Conservation (phyloP, 2,113 vertebrate genomes). For the Numida meleagris region DNA sequence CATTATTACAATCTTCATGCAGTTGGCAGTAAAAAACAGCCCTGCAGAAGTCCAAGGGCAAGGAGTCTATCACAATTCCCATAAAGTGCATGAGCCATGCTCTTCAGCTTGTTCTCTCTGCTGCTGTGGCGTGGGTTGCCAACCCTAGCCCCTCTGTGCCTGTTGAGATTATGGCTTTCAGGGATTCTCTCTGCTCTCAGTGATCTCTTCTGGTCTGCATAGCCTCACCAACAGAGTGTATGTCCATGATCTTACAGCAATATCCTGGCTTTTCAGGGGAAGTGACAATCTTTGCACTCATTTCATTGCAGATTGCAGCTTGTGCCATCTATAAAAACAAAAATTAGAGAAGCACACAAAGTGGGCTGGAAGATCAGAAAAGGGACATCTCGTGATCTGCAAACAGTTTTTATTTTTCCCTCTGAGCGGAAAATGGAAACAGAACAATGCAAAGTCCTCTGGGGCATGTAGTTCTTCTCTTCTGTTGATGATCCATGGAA, state of each 20-base stretch:
- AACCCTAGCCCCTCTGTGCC: not conserved
- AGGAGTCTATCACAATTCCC: not conserved
- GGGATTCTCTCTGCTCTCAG: not conserved
- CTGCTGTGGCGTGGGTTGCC: not conserved
- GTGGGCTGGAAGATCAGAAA: too few relatives aligned
- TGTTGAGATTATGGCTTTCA: not conserved
- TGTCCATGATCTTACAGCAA: not conserved
- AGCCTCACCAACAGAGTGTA: not conserved
- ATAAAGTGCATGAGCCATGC: not conserved
- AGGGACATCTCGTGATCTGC: too few relatives aligned
- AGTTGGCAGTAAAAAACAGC: not conserved
- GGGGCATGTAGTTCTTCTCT: too few relatives aligned
- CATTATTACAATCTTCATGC: not conserved
- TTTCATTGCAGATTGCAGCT: not conserved
- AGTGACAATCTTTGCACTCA: not conserved
- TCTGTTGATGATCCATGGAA: too few relatives aligned
- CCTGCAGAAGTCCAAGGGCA: not conserved
- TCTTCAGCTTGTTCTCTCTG: not conserved
- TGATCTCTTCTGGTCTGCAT: not conserved
- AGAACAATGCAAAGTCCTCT: too few relatives aligned
- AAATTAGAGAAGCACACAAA: not conserved
- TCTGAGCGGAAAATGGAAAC: too few relatives aligned
- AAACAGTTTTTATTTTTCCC: too few relatives aligned
- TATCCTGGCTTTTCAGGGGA: not conserved
- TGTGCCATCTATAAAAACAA: not conserved